Base-by-base conservation (phyloP, 1,140 invertebrate genomes). In the Drusus annulatus region DNA sequence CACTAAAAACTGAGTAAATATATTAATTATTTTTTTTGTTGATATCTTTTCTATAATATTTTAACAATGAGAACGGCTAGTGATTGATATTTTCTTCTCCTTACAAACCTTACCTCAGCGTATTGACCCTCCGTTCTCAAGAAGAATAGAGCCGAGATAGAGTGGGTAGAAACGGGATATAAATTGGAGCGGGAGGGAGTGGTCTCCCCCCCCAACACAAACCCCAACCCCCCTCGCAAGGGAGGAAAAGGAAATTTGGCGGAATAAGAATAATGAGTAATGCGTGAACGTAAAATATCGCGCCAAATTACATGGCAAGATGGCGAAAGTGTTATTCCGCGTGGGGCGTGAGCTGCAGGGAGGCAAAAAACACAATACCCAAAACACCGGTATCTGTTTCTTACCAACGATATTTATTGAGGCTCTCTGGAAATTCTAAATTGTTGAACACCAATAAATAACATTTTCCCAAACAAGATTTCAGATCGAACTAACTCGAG, bases 241-340 rank as follows among this genome's bases (percentile, higher is more conserved):
- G 56, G 13, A 50, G 8, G 76, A 76, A 78, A 78, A 73, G 78
- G 79, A 83, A 83, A 80, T 83, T 80, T 56, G 69, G 75, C 79
- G 81, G 79, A 83, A 80, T 83, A 80, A 83, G 81, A 83, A 83
- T 83, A 83, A 83, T 83, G 81, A 83, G 79, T 83, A 83, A 80
- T 83, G 81, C 76, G 79, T 31, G 79, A 80, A 75, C 71, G 76
- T 83, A 83, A 83, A 83, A 80, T 83, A 80, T 83, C 36, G 81
- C 79, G 60, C 76, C 21, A 76, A 83, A 82, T 82, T 83, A 76
- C 76, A 71, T 69, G 65, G 74, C 74, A 52, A 76, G 73, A 76
- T 78, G 60, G 73, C 58, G 76, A 75, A 76, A 82, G 77, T 81
- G 76, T 78, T 78, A 56, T 74, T 77, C 63, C 69, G 58, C 76